These are phyloP conservation scores for Esox niger DNA, from an alignment of 2,113 vertebrate genomes.

Conservation along the genomic window DNA sequence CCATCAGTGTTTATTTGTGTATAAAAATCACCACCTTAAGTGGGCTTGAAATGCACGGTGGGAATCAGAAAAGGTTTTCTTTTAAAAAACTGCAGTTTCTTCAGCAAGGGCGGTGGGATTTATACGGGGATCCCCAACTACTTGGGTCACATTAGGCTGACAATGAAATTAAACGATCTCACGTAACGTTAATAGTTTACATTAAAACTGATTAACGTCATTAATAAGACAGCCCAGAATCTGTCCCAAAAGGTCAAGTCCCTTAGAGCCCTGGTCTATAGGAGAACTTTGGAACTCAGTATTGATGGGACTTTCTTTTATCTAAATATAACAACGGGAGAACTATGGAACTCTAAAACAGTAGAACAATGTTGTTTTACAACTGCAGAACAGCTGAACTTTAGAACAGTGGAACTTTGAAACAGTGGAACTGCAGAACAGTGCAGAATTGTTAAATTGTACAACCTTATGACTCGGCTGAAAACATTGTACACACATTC, in stretches of 20 bases:
- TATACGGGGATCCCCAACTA: constrained; percentile 65
- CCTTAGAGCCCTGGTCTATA: no score
- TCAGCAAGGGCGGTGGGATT: constrained; percentile 32
- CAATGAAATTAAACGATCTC: constrained; percentile 48
- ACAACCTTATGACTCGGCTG: no score
- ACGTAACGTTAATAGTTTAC: constrained; percentile 51
- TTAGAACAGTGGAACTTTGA: no score
- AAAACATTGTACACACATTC: no score
- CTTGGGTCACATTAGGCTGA: constrained; percentile 64
- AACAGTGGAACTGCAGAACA: no score
- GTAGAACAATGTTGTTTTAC: no score
- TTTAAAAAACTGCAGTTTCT: constrained; percentile 35
- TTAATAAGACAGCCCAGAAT: constrained; percentile 21
- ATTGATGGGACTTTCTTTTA: no score
- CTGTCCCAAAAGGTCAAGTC: no score
- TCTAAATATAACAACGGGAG: constrained; percentile 22
- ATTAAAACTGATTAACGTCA: constrained; percentile 37
- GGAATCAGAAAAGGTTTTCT: constrained; percentile 51
- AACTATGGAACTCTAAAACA: no score
- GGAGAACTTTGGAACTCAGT: no score
- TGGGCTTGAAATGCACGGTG: constrained; percentile 52
- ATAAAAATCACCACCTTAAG: constrained; percentile 41
- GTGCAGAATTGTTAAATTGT: no score
- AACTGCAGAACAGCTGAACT: no score
- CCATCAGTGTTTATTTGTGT: neutral